Base-by-base conservation (phyloP, 2,888 invertebrate species). In the Agrotis puta region DNA sequence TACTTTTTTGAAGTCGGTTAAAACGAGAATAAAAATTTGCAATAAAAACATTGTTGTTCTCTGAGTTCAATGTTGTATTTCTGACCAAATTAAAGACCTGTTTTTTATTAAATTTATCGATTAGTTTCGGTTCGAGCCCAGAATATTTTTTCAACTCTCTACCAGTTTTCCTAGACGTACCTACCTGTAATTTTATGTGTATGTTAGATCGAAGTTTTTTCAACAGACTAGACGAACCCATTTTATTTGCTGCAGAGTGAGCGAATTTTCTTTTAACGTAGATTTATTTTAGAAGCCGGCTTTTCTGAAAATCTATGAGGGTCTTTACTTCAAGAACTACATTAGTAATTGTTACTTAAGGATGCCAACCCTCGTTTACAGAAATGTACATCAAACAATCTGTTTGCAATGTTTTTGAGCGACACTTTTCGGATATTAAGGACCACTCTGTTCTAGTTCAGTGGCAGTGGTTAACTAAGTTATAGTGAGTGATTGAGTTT, bases 251-350 rank as follows among this genome's bases (percentile, higher is more conserved):
- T n/a, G 7, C 9, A n/a, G 33, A 56, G 33, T 51, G 16, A 56
- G 11, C 22, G 57, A 50, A 47, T 43, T 57, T 73, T 22, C 13
- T 47, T 50, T 59, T n/a, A 48, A n/a, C 13, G 3, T n/a, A 3
- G 14, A 33, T 56, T 73, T 73, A 50, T 73, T 66, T 73, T 48
- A 45, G n/a, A 22, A 56, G 27, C 9, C 13, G 27, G 20, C 0
- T 24, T 43, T 58, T 74, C 51, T 16, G 0, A 24, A 56, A 56
- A 53, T 51, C 45, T 51, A 62, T 51, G 20, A 62, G 51, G 67
- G 54, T 62, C 24, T 33, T 33, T 33, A 33, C 33, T 33, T 33
- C 33, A 33, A 33, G 33, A 33, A 33, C 9, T 33, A 33, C 33
- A 9, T 9, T 9, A 33, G 33, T 33, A 33, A 33, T 33, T 33